Percentiles rank a stretch among this genome's conserved stretches.
phyloP scores from a whole-genome alignment of 2,888 invertebrate genomes.

The Ypsolopha sequella region DNA sequence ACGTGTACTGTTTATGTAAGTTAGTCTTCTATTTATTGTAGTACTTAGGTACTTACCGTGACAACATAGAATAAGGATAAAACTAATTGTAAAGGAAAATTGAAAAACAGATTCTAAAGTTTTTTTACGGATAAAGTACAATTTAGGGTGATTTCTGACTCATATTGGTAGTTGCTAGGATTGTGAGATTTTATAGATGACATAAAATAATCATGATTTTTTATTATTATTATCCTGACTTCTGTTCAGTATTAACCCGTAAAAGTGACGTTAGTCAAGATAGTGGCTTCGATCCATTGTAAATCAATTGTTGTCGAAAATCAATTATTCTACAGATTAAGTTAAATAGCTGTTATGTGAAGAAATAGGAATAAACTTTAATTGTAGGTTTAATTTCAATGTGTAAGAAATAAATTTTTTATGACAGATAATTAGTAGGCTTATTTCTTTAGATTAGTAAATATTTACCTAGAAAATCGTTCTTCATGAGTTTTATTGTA shows the following conservation, averaged over 20 bases:
- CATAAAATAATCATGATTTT: slow-evolving; percentile 41
- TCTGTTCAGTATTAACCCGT: slow-evolving; percentile 59
- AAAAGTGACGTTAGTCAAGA: too few relatives aligned
- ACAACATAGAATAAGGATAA: slow-evolving; percentile 54
- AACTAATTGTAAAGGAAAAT: slow-evolving; percentile 34
- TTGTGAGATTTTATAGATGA: slow-evolving; percentile 33
- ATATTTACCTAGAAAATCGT: slow-evolving; percentile 26
- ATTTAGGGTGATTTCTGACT: slow-evolving; percentile 52
- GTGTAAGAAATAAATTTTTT: slow-evolving; percentile 51
- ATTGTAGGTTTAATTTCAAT: slow-evolving; percentile 45
- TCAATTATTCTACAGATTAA: slow-evolving; percentile 19
- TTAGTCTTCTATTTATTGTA: slow-evolving; percentile 68
- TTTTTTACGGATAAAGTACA: slow-evolving; percentile 59
- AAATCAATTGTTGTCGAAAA: too few relatives aligned
- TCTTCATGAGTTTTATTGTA: too few relatives aligned
- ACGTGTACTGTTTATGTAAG: slow-evolving; percentile 58
- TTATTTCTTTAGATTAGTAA: slow-evolving; percentile 65
- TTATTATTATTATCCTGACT: slow-evolving; percentile 39
- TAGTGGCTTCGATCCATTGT: too few relatives aligned
- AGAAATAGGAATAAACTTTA: slow-evolving; percentile 42
- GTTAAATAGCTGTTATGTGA: slow-evolving; percentile 49
- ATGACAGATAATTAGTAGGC: slow-evolving; percentile 49
- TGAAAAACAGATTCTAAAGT: slow-evolving; percentile 34
- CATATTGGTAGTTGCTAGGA: slow-evolving; percentile 49
- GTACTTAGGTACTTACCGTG: slow-evolving; percentile 64